These are phyloP conservation scores for Dendroctonus ponderosae DNA, from an alignment of 1,140 invertebrate genomes.

Conservation along the genomic window DNA sequence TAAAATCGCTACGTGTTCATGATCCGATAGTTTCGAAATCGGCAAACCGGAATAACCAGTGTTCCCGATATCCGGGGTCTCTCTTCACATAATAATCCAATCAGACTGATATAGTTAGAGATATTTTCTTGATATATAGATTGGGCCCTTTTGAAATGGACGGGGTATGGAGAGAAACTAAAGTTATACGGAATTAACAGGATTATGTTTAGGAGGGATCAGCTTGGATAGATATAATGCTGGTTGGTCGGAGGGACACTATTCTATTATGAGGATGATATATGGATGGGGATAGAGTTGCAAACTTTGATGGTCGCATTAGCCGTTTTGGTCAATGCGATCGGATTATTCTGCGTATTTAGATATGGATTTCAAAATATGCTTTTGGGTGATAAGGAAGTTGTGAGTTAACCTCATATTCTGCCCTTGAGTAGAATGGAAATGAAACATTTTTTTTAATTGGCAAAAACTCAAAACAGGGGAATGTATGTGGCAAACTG, in stretches of 20 bases:
- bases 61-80: constrained; percentile 10
- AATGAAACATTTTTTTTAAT: no score
- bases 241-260: neutral
- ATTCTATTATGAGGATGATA: no score
- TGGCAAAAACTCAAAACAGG: no score
- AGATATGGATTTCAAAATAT: no score
- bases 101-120: constrained; percentile 19
- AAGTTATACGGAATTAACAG: constrained; percentile 19
- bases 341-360: no score
- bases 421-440: no score
- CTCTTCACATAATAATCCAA: constrained; percentile 21
- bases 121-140: constrained; percentile 19
- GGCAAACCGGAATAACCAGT: constrained; percentile 18
- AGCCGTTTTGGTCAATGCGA: no score
- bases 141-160: constrained; percentile 18
- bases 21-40: constrained; percentile 16
- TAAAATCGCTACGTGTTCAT: constrained; percentile 10
- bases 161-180: constrained; percentile 3
- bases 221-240: constrained; percentile 7
- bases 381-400: no score
- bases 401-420: no score
- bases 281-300: no score
- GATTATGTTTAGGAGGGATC: constrained; percentile 17
- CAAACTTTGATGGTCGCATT: no score
- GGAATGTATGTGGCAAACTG: neutral